A percentile compares a stretch with the other conserved stretches of the same genome.
Conservation (phyloP, 2,888 invertebrate genomes). For the Iselma pallidipennis region DNA sequence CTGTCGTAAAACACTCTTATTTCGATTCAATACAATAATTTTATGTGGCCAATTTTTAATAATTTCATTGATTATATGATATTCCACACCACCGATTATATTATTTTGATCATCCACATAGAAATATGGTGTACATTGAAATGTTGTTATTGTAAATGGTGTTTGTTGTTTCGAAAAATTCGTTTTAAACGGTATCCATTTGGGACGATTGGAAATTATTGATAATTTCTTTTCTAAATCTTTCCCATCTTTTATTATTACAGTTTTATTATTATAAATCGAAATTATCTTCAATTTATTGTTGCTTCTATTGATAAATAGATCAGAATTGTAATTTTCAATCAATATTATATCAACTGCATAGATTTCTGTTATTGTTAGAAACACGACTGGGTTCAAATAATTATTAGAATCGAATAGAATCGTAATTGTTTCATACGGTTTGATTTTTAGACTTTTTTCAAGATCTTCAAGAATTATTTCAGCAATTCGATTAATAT, state of each 20-base stretch:
- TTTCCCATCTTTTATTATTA: not conserved
- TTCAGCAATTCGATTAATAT: not conserved
- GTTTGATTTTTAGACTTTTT: not conserved
- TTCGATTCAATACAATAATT: constrained; percentile 14
- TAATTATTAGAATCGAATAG: not conserved
- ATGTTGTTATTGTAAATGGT: constrained; percentile 14
- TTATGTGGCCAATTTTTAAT: constrained; percentile 29
- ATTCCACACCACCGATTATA: constrained; percentile 29
- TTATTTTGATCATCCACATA: constrained; percentile 14
- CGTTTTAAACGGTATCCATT: not conserved
- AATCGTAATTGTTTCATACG: not conserved
- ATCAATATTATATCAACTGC: not conserved
- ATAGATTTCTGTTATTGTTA: not conserved
- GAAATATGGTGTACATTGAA: constrained; percentile 34
- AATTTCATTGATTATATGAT: constrained; percentile 31
- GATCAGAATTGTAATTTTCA: not conserved
- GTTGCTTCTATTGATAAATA: not conserved
- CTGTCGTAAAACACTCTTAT: constrained; percentile 4
- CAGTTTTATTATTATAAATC: not conserved
- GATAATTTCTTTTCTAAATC: not conserved
- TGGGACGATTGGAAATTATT: not conserved
- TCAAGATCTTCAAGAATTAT: not conserved
- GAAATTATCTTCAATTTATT: not conserved
- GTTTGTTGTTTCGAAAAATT: not conserved
- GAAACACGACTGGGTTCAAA: not conserved